Conservation (phyloP, 1,140 invertebrate genomes). For the Caenorhabditis latens region DNA sequence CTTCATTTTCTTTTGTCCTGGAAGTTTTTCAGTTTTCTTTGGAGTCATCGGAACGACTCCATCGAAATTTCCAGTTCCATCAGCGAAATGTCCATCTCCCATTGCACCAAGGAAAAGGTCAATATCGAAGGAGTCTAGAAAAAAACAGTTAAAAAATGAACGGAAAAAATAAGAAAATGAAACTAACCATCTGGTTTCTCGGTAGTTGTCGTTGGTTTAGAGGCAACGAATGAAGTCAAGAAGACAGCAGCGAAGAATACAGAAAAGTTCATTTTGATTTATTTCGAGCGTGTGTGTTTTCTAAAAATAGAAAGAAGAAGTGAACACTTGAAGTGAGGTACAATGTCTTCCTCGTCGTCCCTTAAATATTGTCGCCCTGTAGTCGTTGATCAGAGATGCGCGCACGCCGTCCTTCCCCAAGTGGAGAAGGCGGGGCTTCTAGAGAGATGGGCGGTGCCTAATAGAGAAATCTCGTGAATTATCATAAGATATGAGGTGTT, state of each 20-base stretch:
- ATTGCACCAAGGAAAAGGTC: constrained; percentile 46
- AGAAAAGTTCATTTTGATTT: constrained; percentile 29
- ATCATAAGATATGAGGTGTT: constrained; percentile 55
- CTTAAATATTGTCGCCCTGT: constrained; percentile 51
- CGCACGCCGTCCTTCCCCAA: constrained; percentile 52
- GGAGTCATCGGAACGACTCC: constrained; percentile 38
- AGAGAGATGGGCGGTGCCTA: background rate
- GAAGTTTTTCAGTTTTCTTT: constrained; percentile 50
- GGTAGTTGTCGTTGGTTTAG: constrained; percentile 41
- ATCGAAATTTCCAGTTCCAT: constrained; percentile 43
- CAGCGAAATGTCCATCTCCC: constrained; percentile 43
- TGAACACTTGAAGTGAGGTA: constrained; percentile 55
- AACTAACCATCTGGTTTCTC: constrained; percentile 51
- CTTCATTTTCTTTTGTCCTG: constrained; percentile 37
- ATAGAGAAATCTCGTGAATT: constrained; percentile 42
- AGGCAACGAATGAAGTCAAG: background rate
- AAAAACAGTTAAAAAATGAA: background rate
- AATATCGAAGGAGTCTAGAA: constrained; percentile 51
- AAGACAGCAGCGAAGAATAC: constrained; percentile 37
- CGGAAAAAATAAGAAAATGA: background rate
- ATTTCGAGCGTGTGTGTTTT: constrained; percentile 27
- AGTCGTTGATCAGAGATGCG: constrained; percentile 48
- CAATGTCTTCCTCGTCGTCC: constrained; percentile 20
- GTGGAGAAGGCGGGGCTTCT: constrained; percentile 8
- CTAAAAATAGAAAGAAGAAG: constrained; percentile 33